Conservation (phyloP, 64 coral and sea anemone genomes). For the Dendronephthya gigantea region DNA sequence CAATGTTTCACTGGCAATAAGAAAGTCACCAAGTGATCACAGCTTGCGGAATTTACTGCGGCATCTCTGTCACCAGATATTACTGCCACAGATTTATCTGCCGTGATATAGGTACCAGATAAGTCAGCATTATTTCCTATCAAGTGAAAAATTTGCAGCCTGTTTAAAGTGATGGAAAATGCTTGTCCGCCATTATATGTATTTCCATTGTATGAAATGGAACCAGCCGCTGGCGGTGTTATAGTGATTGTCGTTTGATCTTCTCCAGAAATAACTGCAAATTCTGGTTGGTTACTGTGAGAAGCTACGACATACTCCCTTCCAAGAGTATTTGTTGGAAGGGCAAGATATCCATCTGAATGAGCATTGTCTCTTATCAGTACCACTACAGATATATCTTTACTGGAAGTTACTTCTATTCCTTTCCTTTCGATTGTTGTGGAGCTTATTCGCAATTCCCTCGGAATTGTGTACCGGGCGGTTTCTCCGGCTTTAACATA, state of each 20-base stretch:
- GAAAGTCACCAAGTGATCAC: neutral
- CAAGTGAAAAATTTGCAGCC: neutral
- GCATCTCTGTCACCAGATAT: neutral
- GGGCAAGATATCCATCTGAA: neutral
- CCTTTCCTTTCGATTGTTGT: neutral
- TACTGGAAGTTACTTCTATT: neutral
- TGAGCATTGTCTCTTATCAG: neutral
- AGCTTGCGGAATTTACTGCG: neutral
- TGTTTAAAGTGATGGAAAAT: neutral
- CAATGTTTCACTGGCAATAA: neutral
- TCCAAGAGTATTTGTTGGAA: neutral
- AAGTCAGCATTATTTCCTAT: neutral
- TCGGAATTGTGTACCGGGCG: too few species aligned
- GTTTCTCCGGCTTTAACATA: too few species aligned
- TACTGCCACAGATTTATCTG: neutral
- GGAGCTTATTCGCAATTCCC: too few species aligned
- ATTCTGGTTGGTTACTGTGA: neutral
- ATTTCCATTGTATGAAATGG: neutral
- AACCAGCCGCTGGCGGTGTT: neutral
- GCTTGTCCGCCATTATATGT: neutral
- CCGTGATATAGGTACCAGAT: neutral
- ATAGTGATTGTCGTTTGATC: neutral
- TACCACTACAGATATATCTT: neutral
- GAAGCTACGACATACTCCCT: neutral
- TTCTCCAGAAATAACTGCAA: neutral